These are phyloP conservation scores for Microtus montanus DNA, from an alignment of 2,113 vertebrate genomes.

Conservation along the genomic window DNA sequence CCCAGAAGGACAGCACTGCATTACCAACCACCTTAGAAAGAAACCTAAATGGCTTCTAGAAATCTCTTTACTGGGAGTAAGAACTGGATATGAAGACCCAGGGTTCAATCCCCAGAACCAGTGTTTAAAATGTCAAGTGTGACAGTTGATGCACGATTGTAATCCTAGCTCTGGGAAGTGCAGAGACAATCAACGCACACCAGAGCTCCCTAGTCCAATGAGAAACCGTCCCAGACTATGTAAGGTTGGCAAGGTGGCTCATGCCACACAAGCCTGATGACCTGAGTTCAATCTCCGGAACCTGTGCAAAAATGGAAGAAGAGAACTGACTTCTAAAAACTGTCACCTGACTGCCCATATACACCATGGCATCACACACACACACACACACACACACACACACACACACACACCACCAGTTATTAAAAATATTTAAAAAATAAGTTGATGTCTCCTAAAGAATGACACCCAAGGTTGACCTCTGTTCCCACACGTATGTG, in stretches of 20 bases:
- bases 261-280: background rate
- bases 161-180: background rate
- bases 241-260: background rate
- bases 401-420: background rate
- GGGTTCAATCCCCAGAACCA: background rate
- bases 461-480: background rate
- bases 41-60: constrained; percentile 4
- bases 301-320: background rate
- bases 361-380: background rate
- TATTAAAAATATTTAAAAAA: background rate
- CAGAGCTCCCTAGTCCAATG: background rate
- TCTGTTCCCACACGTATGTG: background rate
- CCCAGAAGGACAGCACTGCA: background rate
- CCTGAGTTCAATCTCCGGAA: background rate
- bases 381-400: background rate
- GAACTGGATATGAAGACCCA: background rate
- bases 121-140: too few relatives aligned
- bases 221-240: background rate
- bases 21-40: constrained; percentile 51
- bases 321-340: background rate
- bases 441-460: background rate
- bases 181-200: background rate
- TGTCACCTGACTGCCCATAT: background rate
- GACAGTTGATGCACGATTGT: background rate
- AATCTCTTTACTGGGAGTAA: background rate